Conservation (phyloP, 2,888 invertebrate genomes). For the Drosophila monieri region DNA sequence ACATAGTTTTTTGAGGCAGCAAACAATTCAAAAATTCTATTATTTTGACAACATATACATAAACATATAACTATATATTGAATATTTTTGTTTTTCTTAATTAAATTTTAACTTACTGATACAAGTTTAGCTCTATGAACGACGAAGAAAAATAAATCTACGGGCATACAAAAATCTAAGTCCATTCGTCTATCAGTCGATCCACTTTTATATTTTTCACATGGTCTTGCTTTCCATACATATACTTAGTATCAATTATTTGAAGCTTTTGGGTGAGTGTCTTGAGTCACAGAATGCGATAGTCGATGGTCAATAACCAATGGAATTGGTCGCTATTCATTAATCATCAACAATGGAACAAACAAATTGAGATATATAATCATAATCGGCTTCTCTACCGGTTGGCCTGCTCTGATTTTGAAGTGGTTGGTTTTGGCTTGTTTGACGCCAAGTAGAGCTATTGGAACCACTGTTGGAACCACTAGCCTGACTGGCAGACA, state of each 20-base stretch:
- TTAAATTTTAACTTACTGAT: slow-evolving; percentile 59
- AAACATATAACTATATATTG: slow-evolving; percentile 21
- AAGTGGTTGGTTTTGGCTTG: slow-evolving; percentile 79
- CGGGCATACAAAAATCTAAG: slow-evolving; percentile 80
- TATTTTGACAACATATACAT: slow-evolving; percentile 25
- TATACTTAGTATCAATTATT: slow-evolving; percentile 50
- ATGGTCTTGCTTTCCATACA: slow-evolving; percentile 54
- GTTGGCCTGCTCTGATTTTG: slow-evolving; percentile 81
- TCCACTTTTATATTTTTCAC: slow-evolving; percentile 62
- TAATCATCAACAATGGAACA: slow-evolving; percentile 84
- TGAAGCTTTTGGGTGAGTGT: slow-evolving; percentile 53
- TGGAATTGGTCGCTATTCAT: slow-evolving; percentile 44
- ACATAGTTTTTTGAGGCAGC: slow-evolving; percentile 30
- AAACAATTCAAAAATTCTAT: slow-evolving; percentile 35
- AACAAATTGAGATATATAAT: slow-evolving; percentile 83
- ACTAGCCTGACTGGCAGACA: slow-evolving; percentile 42
- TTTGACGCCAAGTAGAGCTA: slow-evolving; percentile 73
- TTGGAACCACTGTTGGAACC: slow-evolving; percentile 41
- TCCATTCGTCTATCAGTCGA: slow-evolving; percentile 81
- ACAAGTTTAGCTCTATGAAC: slow-evolving; percentile 71
- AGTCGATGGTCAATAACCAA: slow-evolving; percentile 36
- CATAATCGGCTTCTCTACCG: slow-evolving; percentile 83
- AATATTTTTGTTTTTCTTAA: slow-evolving; percentile 29
- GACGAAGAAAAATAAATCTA: slow-evolving; percentile 75
- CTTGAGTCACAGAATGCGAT: slow-evolving; percentile 56